These are phyloP conservation scores for Strix aluco DNA, from an alignment of 2,113 vertebrate genomes.

Conservation along the genomic window DNA sequence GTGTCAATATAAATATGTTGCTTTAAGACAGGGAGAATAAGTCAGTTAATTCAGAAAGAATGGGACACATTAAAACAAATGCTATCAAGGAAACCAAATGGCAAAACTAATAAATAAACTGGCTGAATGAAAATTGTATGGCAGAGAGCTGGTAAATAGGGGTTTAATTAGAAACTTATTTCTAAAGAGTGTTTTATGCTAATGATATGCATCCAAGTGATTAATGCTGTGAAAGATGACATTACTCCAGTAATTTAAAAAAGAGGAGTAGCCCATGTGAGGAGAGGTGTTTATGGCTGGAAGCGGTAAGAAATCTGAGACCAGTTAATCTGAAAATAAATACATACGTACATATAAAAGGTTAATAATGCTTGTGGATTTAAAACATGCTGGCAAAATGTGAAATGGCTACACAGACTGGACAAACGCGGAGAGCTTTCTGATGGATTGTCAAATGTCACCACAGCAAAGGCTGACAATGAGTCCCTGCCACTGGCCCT, in stretches of 20 bases:
- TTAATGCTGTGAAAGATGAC: constrained; percentile 8
- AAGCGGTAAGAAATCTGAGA: background rate
- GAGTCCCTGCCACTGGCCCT: background rate
- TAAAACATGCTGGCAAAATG: background rate
- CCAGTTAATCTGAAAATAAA: background rate
- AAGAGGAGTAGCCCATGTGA: background rate
- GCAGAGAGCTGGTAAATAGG: constrained; percentile 56
- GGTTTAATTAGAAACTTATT: constrained; percentile 44
- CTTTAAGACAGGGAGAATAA: constrained; percentile 10
- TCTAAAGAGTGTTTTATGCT: constrained; percentile 11
- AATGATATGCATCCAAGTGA: constrained; percentile 26
- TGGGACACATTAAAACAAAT: constrained; percentile 38
- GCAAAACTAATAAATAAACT: constrained; percentile 39
- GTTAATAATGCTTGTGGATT: background rate
- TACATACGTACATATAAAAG: background rate
- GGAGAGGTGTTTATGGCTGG: background rate
- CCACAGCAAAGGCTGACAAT: background rate
- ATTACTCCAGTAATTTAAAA: background rate
- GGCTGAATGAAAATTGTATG: constrained; percentile 25
- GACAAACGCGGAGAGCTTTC: background rate
- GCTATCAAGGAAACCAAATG: constrained; percentile 29
- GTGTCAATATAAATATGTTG: constrained; percentile 45
- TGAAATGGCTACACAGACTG: background rate
- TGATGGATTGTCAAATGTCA: background rate
- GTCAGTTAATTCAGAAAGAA: constrained; percentile 41